These are phyloP conservation scores for Eupithecia tripunctaria DNA, from an alignment of 2,888 invertebrate species.

Conservation along the genomic window DNA sequence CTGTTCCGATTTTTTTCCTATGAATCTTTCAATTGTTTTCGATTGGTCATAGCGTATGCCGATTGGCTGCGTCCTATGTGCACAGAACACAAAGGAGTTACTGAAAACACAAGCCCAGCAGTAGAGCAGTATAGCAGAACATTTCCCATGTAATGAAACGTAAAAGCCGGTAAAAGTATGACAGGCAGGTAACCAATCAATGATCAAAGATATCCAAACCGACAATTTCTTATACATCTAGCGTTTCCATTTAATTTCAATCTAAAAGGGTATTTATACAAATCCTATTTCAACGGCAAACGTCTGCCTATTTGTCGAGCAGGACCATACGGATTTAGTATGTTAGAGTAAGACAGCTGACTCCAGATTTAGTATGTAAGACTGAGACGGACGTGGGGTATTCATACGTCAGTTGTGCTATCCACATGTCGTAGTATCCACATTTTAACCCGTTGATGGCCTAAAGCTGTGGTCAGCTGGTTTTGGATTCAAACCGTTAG, in stretches of 20 bases:
- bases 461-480: slow-evolving; percentile 6
- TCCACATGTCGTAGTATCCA: slow-evolving; percentile 26
- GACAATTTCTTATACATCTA: slow-evolving; percentile 6
- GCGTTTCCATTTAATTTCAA: slow-evolving; percentile 15
- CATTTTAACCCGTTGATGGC: slow-evolving; percentile 6
- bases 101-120: too few relatives aligned
- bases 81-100: too few relatives aligned
- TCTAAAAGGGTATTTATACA: slow-evolving; percentile 22
- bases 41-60: too few relatives aligned
- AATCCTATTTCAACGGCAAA: slow-evolving; percentile 31
- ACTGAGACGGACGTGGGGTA: slow-evolving; percentile 31
- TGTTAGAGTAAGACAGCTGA: slow-evolving; percentile 29
- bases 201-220: background rate
- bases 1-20: too few relatives aligned
- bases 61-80: too few relatives aligned
- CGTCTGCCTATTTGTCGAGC: slow-evolving; percentile 40
- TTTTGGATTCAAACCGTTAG: slow-evolving; percentile 5
- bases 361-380: slow-evolving; percentile 38
- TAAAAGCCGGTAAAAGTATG: background rate
- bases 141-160: background rate
- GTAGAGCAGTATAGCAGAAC: background rate
- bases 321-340: slow-evolving; percentile 34
- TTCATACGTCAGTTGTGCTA: slow-evolving; percentile 43
- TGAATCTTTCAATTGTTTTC: too few relatives aligned
- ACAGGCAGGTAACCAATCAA: background rate